Evolutionary conservation across 1,140 invertebrate species (phyloP).

Genomic region (Dolichoris vasculosae): DNA sequence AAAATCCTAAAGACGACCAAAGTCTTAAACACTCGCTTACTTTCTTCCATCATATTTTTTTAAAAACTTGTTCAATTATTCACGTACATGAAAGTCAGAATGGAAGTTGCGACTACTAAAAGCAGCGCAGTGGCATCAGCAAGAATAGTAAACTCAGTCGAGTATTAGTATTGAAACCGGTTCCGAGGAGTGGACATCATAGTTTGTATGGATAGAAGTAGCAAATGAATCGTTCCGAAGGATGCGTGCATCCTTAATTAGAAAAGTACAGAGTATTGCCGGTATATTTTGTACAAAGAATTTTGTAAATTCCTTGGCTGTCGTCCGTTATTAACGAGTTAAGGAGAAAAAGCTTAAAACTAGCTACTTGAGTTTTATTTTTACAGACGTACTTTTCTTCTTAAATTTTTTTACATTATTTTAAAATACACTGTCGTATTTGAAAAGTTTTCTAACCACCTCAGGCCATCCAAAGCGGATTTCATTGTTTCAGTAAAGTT

Average conservation of each 20-base stretch:
- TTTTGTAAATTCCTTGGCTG: background rate
- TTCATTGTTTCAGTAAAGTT: slow-evolving; percentile 49
- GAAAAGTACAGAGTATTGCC: background rate
- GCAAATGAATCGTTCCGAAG: background rate
- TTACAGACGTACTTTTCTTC: background rate
- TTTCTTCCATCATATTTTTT: no score
- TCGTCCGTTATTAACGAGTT: background rate
- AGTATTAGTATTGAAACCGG: slow-evolving; percentile 42
- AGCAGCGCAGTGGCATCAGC: no score
- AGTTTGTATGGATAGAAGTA: slow-evolving; percentile 20
- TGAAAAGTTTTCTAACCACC: slow-evolving; percentile 33
- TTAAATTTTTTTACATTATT: slow-evolving; percentile 6
- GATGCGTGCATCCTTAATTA: slow-evolving; percentile 23
- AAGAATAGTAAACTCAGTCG: no score
- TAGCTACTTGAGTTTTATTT: background rate
- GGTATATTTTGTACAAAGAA: background rate
- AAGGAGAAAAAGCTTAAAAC: background rate
- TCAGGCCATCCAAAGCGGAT: slow-evolving; percentile 23
- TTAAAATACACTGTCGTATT: slow-evolving; percentile 24
- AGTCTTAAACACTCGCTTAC: no score
- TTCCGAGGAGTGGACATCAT: no score
- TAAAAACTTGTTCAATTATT: no score
- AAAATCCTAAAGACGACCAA: no score
- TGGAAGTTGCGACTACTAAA: no score
- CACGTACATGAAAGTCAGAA: no score